Conservation (phyloP, 2,888 invertebrate species). For the Machimus rusticus region DNA sequence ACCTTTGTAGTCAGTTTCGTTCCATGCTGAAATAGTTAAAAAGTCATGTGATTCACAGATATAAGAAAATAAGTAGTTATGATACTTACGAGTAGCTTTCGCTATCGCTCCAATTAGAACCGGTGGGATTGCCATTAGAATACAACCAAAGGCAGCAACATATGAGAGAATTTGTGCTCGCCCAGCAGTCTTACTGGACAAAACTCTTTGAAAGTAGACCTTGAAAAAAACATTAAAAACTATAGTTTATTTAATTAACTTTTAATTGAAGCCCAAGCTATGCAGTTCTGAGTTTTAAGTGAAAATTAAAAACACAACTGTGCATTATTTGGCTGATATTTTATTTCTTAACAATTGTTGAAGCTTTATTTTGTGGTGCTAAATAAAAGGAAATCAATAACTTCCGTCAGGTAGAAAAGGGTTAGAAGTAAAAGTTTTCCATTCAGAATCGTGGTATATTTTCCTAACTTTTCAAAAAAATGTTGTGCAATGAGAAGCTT, state of each 20-base stretch:
- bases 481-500: no score
- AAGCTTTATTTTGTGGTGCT: no score
- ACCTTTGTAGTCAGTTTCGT: slow-evolving; percentile 86
- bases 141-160: slow-evolving; percentile 94
- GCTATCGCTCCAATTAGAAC: slow-evolving; percentile 97
- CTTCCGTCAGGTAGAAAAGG: no score
- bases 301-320: no score
- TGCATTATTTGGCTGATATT: no score
- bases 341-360: no score
- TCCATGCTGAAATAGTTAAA: slow-evolving; percentile 78
- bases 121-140: slow-evolving; percentile 96
- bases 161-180: slow-evolving; percentile 94
- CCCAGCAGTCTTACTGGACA: slow-evolving; percentile 93
- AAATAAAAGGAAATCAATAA: no score
- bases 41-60: neutral
- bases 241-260: neutral
- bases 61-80: neutral
- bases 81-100: slow-evolving; percentile 83
- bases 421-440: no score
- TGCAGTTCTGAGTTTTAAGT: no score
- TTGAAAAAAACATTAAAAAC: slow-evolving; percentile 57
- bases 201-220: slow-evolving; percentile 97
- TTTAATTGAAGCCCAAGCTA: no score
- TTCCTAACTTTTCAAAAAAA: neutral
- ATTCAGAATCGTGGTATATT: neutral